A percentile compares a stretch with the other conserved stretches of the same genome.
Evolutionary conservation across 2,113 vertebrate genomes (phyloP).

Genomic region (Ophiodon elongatus): DNA sequence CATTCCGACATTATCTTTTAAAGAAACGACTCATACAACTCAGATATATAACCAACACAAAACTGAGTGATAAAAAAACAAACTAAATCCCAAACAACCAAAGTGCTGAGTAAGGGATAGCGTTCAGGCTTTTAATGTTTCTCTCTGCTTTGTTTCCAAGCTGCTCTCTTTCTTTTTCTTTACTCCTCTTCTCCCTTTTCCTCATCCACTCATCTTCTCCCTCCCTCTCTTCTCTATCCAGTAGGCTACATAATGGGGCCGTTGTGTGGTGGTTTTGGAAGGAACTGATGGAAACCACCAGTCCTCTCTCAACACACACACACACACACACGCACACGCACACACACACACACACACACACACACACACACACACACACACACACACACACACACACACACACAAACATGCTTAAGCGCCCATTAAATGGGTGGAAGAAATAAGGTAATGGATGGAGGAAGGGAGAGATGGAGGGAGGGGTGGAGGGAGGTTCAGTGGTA

Average conservation of each 20-base stretch:
- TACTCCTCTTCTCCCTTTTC: conserved; percentile 6
- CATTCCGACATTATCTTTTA: not conserved
- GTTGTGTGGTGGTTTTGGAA: conserved; percentile 83
- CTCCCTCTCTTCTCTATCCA: conserved; percentile 51
- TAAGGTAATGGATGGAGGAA: conserved; percentile 74
- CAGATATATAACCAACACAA: not conserved
- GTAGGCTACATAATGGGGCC: conserved; percentile 79
- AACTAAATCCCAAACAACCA: not conserved
- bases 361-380: conserved; percentile 28
- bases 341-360: conserved; percentile 41
- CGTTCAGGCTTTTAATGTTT: conserved; percentile 12
- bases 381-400: conserved; percentile 47
- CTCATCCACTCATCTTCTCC: conserved; percentile 36
- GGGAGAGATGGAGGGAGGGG: conserved; percentile 53
- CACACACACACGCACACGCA: conserved; percentile 30
- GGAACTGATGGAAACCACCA: conserved; percentile 81
- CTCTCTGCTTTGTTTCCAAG: conserved; percentile 19
- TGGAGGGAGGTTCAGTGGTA: conserved; percentile 52
- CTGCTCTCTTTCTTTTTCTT: conserved; percentile 10
- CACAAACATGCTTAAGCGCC: conserved; percentile 46
- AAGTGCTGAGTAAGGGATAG: conserved; percentile 6
- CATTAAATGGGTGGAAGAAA: conserved; percentile 72
- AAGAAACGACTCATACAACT: not conserved
- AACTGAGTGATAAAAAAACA: not conserved
- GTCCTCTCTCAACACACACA: conserved; percentile 62